phyloP scores from a whole-genome alignment of 2,888 invertebrate genomes.

The Pyralis farinalis region DNA sequence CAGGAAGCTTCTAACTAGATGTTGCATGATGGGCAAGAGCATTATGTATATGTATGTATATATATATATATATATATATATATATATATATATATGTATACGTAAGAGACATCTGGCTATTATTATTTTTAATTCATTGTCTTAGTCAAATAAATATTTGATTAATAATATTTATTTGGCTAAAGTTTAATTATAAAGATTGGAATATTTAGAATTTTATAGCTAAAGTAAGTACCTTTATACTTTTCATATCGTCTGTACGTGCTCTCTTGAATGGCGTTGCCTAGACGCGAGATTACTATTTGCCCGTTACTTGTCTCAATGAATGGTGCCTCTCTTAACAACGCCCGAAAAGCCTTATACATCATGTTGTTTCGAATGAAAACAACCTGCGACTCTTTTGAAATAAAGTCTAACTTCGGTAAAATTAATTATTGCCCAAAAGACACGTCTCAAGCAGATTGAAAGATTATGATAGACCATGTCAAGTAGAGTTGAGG shows the following conservation, averaged over 20 bases:
- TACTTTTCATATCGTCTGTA: constrained; percentile 44
- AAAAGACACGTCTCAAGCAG: constrained; percentile 36
- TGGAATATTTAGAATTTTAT: no score
- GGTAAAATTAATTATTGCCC: constrained; percentile 1
- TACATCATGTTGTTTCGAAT: constrained; percentile 29
- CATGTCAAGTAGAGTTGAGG: constrained; percentile 50
- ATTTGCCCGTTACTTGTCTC: constrained; percentile 76
- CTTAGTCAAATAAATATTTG: no score
- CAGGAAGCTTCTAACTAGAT: no score
- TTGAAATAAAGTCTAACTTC: constrained; percentile 33
- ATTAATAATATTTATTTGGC: no score
- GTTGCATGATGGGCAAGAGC: no score
- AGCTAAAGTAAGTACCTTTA: no score
- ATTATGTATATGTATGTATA: no score
- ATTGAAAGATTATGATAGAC: constrained; percentile 43
- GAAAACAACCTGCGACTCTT: constrained; percentile 35
- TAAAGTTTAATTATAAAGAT: no score
- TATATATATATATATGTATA: no score
- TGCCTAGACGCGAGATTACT: constrained; percentile 67
- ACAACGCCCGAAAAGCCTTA: constrained; percentile 53
- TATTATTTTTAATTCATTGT: no score
- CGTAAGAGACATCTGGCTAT: no score
- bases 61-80: no score
- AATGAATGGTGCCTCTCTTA: constrained; percentile 69
- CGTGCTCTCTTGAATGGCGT: constrained; percentile 67